Base-by-base conservation (phyloP, 2,888 invertebrate genomes). In the Drosophila fulvimacula region DNA sequence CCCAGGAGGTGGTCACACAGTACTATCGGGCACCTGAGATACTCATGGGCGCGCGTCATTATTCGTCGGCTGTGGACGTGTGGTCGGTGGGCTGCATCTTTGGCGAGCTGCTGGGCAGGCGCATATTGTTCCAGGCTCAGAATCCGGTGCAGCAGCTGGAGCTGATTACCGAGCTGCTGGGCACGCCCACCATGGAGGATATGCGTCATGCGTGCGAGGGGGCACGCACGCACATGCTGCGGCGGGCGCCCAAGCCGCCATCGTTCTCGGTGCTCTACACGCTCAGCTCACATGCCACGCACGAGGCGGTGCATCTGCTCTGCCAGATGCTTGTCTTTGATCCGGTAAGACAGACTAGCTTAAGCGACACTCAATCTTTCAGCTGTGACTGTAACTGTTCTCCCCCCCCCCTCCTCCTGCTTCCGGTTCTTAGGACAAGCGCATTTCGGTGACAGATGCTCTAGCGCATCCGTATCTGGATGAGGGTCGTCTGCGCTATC, bases 11-110 rank as follows among this genome's bases (percentile, higher is more conserved):
- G 74, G 99, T 99, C 73, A 99, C 99, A 80, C 99, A 99, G 94
- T 99, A 99, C 94, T 99, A 99, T 93, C 95, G 99, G 78, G 98
- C 99, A 24, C 99, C 99, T 0, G 99, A 99, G 94, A 98, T 99
- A 89, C 94, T 99, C 70, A 99, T 99, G 99, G 99, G 99, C 34
- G 98, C 99, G 34, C 96, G 97, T 88, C 98, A 99, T 92, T 99
- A 99, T 93, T 96, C 97, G 9, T 97, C 97, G 11, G 98, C 98
- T 5, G 98, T 99, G 49, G 99, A 99, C 92, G 98, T 99, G 60
- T 99, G 99, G 99, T 98, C 98, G 46, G 99, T 99, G 49, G 99
- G 99, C 51, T 99, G 99, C 93, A 99, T 99, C 93, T 99, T 99
- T 92, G 99, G 99, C 41, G 99, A 99, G 92, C 95, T 99, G 69